Conservation (phyloP, 1,140 invertebrate species). For the Arion vulgaris region DNA sequence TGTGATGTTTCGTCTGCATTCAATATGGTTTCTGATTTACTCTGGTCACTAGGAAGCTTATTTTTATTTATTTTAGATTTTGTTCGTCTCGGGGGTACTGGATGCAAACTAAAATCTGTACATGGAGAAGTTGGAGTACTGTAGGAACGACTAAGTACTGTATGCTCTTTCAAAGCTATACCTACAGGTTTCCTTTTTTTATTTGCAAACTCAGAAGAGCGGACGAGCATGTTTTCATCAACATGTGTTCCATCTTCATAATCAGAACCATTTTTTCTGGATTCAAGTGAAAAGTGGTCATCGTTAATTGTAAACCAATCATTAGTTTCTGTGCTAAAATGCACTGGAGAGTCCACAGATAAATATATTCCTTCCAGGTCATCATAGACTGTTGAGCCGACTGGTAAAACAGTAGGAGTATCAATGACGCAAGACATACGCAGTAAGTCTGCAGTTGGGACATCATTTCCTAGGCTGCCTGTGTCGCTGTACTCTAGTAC, state of each 20-base stretch:
- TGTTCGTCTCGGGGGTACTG: slow-evolving; percentile 1
- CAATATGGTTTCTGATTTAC: not conserved
- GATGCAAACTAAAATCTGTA: not conserved
- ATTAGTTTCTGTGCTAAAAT: not conserved
- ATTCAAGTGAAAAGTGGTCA: not conserved
- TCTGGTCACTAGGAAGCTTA: not conserved
- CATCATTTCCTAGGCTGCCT: not conserved
- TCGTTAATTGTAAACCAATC: slow-evolving; percentile 15
- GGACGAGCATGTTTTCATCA: slow-evolving; percentile 13
- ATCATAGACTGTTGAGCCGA: not conserved
- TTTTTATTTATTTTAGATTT: slow-evolving; percentile 16
- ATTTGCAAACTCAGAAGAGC: not conserved
- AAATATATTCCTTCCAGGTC: slow-evolving; percentile 20
- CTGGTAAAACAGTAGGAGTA: not conserved
- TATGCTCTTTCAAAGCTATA: not conserved
- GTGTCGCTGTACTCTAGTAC: slow-evolving; percentile 23
- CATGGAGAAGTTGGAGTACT: slow-evolving; percentile 4
- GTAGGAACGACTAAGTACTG: not conserved
- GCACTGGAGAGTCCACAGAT: not conserved
- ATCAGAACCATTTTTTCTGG: not conserved
- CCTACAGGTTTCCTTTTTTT: not conserved
- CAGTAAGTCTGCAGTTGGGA: slow-evolving; percentile 31
- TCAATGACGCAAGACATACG: slow-evolving; percentile 30
- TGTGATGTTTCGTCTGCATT: not conserved
- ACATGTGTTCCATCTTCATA: not conserved